Conservation (phyloP, 1,140 invertebrate species). For the Sitodiplosis mosellana region DNA sequence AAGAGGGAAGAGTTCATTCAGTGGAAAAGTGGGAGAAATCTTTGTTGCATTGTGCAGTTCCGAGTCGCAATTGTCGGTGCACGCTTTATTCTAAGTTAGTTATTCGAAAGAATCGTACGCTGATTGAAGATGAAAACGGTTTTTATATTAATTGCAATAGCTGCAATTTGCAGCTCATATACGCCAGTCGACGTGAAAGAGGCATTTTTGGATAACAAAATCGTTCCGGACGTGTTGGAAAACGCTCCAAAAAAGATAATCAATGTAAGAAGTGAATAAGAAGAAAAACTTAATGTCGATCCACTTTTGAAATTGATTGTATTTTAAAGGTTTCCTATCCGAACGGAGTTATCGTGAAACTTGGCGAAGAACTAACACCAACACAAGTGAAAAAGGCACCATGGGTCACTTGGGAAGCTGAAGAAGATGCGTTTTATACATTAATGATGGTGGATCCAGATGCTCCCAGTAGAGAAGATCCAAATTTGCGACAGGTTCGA, state of each 20-base stretch:
- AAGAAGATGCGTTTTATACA: constrained; percentile 45
- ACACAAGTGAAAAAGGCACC: constrained; percentile 52
- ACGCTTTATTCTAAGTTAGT: no score
- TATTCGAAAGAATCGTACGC: no score
- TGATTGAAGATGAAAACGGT: background rate
- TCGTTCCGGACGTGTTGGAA: background rate
- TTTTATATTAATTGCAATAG: background rate
- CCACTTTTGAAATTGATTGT: background rate
- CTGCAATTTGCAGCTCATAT: background rate
- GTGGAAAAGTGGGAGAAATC: no score
- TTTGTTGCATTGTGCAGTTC: no score
- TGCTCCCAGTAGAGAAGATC: no score
- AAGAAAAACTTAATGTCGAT: no score
- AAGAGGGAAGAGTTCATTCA: no score
- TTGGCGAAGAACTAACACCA: constrained; percentile 59
- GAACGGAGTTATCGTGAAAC: constrained; percentile 32
- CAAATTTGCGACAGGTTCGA: no score
- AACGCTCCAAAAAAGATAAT: no score
- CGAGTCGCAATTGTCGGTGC: no score
- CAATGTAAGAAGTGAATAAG: no score
- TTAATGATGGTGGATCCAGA: constrained; percentile 60
- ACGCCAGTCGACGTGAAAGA: background rate
- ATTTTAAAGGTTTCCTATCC: constrained; percentile 34
- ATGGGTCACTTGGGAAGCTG: constrained; percentile 41
- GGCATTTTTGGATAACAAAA: background rate